Evolutionary conservation across 64 coral and sea anemone species (phyloP).

Genomic region (Porites lutea): DNA sequence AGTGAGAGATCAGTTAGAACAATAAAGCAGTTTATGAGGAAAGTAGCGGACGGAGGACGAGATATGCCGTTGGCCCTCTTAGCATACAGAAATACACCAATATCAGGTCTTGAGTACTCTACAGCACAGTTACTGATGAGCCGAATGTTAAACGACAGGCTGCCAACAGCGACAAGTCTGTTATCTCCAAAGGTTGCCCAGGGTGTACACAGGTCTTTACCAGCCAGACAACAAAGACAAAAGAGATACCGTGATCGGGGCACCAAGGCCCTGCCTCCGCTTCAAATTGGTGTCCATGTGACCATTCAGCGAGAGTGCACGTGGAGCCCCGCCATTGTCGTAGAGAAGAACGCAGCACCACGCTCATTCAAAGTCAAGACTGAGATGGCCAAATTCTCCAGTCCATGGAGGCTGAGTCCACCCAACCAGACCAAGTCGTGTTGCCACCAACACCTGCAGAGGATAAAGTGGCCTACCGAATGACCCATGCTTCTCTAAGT

Average conservation of each 20-base stretch:
- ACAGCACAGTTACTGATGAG: slow-evolving; percentile 49
- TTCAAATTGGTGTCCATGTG: slow-evolving; percentile 40
- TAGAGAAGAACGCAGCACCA: background rate
- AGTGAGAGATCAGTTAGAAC: background rate
- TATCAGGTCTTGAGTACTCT: slow-evolving; percentile 36
- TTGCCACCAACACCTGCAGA: too few species aligned
- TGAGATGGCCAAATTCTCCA: too few species aligned
- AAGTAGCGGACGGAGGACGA: slow-evolving; percentile 35
- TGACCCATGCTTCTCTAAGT: too few species aligned
- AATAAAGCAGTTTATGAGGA: slow-evolving; percentile 29
- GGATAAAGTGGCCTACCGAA: too few species aligned
- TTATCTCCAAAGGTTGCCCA: background rate
- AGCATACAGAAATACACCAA: slow-evolving; percentile 30
- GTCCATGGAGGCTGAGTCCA: too few species aligned
- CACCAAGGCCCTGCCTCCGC: background rate
- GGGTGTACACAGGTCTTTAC: slow-evolving; percentile 1
- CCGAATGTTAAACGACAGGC: background rate
- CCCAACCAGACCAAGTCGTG: too few species aligned
- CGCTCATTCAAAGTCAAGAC: slow-evolving; percentile 27
- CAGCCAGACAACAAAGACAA: slow-evolving; percentile 52
- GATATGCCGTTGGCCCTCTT: background rate
- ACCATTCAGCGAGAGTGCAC: background rate
- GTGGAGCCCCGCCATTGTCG: slow-evolving; percentile 5
- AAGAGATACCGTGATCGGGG: slow-evolving; percentile 22
- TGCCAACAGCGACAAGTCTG: background rate